Conservation (phyloP, 2,888 invertebrate species). For the Tubulanus polymorphus region DNA sequence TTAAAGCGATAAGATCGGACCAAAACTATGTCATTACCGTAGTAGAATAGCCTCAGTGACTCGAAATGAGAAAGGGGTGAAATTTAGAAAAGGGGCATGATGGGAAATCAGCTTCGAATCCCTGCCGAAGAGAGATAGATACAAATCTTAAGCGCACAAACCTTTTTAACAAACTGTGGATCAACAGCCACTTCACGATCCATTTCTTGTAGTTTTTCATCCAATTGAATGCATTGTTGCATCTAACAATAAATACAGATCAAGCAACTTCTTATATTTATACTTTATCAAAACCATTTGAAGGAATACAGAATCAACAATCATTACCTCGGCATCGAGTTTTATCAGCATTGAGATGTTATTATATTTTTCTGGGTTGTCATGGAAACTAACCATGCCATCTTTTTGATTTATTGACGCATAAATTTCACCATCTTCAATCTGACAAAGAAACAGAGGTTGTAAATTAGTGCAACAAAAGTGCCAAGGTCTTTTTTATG, state of each 20-base stretch:
- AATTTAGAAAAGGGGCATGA: no score
- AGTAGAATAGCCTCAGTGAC: neutral
- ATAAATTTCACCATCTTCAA: constrained; percentile 93
- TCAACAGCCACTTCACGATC: constrained; percentile 92
- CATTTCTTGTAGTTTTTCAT: constrained; percentile 85
- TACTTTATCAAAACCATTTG: neutral
- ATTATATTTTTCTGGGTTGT: constrained; percentile 92
- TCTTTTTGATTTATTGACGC: constrained; percentile 96
- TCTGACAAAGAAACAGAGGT: no score
- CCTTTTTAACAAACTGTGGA: constrained; percentile 69
- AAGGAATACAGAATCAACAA: no score
- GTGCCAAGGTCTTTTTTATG: no score
- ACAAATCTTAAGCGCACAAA: constrained; percentile 18
- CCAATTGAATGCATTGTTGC: constrained; percentile 74
- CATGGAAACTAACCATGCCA: constrained; percentile 95
- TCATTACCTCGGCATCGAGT: constrained; percentile 70
- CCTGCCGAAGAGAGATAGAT: no score
- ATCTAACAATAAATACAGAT: constrained; percentile 26
- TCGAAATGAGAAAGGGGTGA: neutral
- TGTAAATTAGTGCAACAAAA: no score
- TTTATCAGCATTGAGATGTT: constrained; percentile 82
- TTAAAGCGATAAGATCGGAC: neutral
- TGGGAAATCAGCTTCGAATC: no score
- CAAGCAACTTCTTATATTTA: constrained; percentile 2
- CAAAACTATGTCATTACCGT: neutral